Evolutionary conservation across 1,140 invertebrate species (phyloP).

Genomic region (Trachymyrmex septentrionalis): DNA sequence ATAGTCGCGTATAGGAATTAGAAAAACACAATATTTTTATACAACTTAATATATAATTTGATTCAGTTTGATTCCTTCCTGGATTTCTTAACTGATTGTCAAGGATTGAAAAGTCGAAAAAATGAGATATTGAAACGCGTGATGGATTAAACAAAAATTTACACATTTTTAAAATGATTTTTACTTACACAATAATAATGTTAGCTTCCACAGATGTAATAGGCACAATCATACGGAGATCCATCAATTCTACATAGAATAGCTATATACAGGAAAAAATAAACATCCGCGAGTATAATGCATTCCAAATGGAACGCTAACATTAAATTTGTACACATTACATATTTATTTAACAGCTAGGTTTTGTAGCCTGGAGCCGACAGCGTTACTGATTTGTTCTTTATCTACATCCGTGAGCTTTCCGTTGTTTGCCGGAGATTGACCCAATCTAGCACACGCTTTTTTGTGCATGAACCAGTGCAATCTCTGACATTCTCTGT

Average conservation of each 20-base stretch:
- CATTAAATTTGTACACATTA: conserved; percentile 46
- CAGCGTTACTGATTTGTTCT: conserved; percentile 79
- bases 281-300: conserved; percentile 11
- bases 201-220: conserved; percentile 16
- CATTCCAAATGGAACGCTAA: neutral
- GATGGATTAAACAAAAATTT: neutral
- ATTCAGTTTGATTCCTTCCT: neutral
- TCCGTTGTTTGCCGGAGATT: conserved; percentile 55
- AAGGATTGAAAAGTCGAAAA: conserved; percentile 13
- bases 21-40: neutral
- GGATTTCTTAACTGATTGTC: conserved; percentile 8
- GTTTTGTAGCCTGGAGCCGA: conserved; percentile 81
- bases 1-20: neutral
- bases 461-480: conserved; percentile 99
- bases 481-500: conserved; percentile 96
- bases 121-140: neutral
- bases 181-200: conserved; percentile 13
- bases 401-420: conserved; percentile 81
- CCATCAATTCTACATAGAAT: conserved; percentile 27
- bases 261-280: conserved; percentile 55
- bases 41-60: conserved; percentile 18
- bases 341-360: conserved; percentile 79
- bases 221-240: conserved; percentile 7
- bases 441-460: conserved; percentile 89
- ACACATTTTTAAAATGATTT: neutral